Evolutionary conservation across 1,140 invertebrate genomes (phyloP).

Genomic region (Danaus plexippus): DNA sequence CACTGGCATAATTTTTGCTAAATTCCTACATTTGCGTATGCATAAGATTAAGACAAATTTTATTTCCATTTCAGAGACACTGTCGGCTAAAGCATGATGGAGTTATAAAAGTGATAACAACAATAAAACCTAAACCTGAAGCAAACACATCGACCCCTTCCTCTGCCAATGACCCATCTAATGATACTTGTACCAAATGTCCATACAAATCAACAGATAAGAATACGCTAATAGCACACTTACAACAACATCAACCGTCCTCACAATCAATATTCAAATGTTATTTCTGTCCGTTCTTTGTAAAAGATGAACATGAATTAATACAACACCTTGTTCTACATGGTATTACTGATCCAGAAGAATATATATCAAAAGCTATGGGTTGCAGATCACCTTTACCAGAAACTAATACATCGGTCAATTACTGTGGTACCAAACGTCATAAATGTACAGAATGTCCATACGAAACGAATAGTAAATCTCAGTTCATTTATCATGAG

Average conservation of each 20-base stretch:
- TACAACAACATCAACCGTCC: conserved; percentile 80
- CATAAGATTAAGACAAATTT: background rate
- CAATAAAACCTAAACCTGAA: conserved; percentile 60
- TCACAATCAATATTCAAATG: conserved; percentile 84
- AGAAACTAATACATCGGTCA: conserved; percentile 22
- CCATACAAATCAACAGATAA: conserved; percentile 80
- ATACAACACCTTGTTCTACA: conserved; percentile 63
- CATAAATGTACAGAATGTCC: conserved; percentile 83
- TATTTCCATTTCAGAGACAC: conserved; percentile 74
- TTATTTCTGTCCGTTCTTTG: conserved; percentile 85
- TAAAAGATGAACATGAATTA: conserved; percentile 70
- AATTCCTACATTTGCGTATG: background rate
- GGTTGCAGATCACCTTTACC: conserved; percentile 47
- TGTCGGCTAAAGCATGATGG: conserved; percentile 82
- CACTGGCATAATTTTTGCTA: conserved; percentile 1
- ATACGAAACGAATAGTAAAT: conserved; percentile 86
- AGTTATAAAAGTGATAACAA: conserved; percentile 76
- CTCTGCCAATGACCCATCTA: conserved; percentile 48
- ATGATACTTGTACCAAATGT: conserved; percentile 78
- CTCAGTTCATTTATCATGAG: conserved; percentile 87
- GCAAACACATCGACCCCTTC: conserved; percentile 9
- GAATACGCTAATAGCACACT: conserved; percentile 77
- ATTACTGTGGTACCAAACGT: conserved; percentile 61
- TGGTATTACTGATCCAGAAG: conserved; percentile 62
- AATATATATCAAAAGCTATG: conserved; percentile 61